These are phyloP conservation scores for Hypsopygia costalis DNA, from an alignment of 2,888 invertebrate genomes.

Conservation along the genomic window DNA sequence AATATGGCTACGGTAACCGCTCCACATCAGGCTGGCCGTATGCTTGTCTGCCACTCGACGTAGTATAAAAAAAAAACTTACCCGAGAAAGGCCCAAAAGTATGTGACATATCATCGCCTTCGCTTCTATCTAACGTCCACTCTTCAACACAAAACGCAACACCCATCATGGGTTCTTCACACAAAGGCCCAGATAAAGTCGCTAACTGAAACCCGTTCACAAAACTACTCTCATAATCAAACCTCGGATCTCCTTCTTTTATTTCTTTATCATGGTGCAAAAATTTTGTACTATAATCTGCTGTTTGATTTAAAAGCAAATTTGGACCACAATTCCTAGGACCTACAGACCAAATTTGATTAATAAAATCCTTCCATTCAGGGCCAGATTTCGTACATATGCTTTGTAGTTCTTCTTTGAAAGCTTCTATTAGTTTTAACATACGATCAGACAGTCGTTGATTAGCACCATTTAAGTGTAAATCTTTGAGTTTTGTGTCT, in stretches of 20 bases:
- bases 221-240: conserved; percentile 87
- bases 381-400: conserved; percentile 81
- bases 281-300: conserved; percentile 79
- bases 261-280: conserved; percentile 57
- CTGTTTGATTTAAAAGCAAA: conserved; percentile 90
- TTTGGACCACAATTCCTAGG: conserved; percentile 94
- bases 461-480: conserved; percentile 46
- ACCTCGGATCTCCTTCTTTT: conserved; percentile 72
- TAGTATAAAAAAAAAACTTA: too few relatives aligned
- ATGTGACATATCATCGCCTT: conserved; percentile 56
- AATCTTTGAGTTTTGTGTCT: conserved; percentile 46
- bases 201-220: conserved; percentile 94
- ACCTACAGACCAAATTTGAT: conserved; percentile 95
- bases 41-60: too few relatives aligned
- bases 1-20: too few relatives aligned
- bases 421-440: conserved; percentile 62
- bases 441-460: conserved; percentile 60
- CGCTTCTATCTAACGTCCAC: conserved; percentile 82
- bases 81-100: conserved; percentile 80
- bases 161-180: conserved; percentile 98
- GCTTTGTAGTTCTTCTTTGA: conserved; percentile 79
- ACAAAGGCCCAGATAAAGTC: conserved; percentile 94
- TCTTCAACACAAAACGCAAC: conserved; percentile 94
- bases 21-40: too few relatives aligned
- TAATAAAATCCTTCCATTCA: conserved; percentile 74